Evolutionary conservation across 1,140 invertebrate genomes (phyloP).

Genomic region (Lamellibrachia luymesi): DNA sequence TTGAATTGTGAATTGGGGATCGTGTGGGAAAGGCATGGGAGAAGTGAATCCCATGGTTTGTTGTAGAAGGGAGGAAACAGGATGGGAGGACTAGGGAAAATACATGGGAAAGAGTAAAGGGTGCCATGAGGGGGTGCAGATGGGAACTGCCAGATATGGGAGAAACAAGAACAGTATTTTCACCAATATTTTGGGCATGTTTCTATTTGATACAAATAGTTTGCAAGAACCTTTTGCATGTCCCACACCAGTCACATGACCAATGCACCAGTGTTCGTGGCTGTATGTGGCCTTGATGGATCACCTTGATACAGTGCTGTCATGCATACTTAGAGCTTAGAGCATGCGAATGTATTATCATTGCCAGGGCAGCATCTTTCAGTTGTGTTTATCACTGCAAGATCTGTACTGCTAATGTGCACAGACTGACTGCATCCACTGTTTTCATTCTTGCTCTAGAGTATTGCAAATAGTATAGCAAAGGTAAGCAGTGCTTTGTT

Average conservation of each 20-base stretch:
- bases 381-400: neutral
- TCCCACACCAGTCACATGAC: no score
- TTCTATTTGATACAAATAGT: neutral
- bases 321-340: neutral
- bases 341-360: neutral
- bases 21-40: neutral
- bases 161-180: no score
- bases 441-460: neutral
- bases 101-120: neutral
- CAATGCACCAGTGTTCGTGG: no score
- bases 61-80: neutral
- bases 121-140: neutral
- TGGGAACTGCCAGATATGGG: neutral
- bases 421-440: neutral
- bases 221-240: neutral
- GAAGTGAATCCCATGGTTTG: neutral
- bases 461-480: neutral
- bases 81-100: neutral
- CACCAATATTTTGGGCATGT: no score
- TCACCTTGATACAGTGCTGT: neutral
- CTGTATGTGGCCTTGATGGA: no score
- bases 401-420: neutral
- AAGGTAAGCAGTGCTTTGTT: neutral
- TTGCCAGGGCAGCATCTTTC: neutral
- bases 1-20: neutral